phyloP scores from a whole-genome alignment of 2,113 vertebrate genomes.

The Brachyhypopomus gauderio region DNA sequence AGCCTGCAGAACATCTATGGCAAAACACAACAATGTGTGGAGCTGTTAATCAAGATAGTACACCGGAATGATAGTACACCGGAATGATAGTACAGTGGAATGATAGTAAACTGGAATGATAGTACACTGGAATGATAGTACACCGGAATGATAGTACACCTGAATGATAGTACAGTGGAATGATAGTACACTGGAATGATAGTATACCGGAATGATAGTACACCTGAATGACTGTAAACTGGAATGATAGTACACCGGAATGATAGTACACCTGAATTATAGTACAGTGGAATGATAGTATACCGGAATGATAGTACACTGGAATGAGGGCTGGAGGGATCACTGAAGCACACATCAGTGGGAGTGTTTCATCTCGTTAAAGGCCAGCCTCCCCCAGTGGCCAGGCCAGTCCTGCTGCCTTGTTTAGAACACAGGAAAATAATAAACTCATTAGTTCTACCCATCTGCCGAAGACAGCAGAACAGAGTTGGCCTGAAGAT shows the following conservation, averaged over 20 bases:
- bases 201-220: slow-evolving; percentile 18
- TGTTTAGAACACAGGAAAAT: slow-evolving; percentile 37
- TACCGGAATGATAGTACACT: slow-evolving; percentile 16
- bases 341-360: slow-evolving; percentile 42
- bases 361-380: slow-evolving; percentile 41
- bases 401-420: slow-evolving; percentile 18
- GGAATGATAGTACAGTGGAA: too few relatives aligned
- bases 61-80: too few relatives aligned
- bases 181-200: neutral
- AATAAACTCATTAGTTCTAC: slow-evolving; percentile 34
- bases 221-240: too few relatives aligned
- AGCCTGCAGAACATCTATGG: neutral
- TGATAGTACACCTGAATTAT: too few relatives aligned
- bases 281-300: too few relatives aligned
- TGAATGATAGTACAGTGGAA: too few relatives aligned
- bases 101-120: neutral
- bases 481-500: neutral
- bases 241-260: too few relatives aligned
- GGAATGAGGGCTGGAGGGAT: slow-evolving; percentile 28
- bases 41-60: slow-evolving; percentile 34
- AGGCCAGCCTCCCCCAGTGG: slow-evolving; percentile 23
- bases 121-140: slow-evolving; percentile 29
- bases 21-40: neutral
- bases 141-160: too few relatives aligned
- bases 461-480: neutral